Evolutionary conservation across 1,140 invertebrate genomes (phyloP), one percentile per base, ranked within the genome.

Genomic region (Bombus sibiricus): DNA sequence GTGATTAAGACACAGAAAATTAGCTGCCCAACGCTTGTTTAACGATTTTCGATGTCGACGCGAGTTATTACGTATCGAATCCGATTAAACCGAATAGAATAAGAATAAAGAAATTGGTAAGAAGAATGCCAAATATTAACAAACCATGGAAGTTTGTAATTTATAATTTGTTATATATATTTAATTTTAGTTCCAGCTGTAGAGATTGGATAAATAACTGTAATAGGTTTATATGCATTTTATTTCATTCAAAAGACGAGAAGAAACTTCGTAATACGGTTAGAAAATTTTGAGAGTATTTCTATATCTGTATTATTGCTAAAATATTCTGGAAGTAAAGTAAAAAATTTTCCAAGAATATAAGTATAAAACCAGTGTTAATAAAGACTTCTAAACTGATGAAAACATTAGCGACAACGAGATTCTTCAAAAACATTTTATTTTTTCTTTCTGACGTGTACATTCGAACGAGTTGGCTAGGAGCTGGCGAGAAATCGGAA

Each of bases 401-500:
- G 62, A 62, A 41, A n/a, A 72, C 13, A 64, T 18, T 39, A 18
- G 57, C 18, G 47, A 15, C 43, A 34, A 15, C n/a, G 28, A 81
- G 28, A 37, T 12, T 85, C 82, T 78, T 82, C 43, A 39, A 41
- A n/a, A 86, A 74, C 25, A 79, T 47, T n/a, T 18, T 84, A 81
- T 88, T 83, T 80, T 43, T 39, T 41, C 5, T 3, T 72, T 73
- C 57, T 59, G 76, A 73, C 69, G 18, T 66, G 3, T 15, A 13
- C 28, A 8, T n/a, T 34, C 34, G 53, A 88, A 85, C 83, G 72
- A 64, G 47, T n/a, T 62, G 41, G 28, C 43, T 37, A 62, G 43
- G 18, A 53, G 41, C 72, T 28, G 77, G 37, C 73, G 66, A 47
- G 57, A 82, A 86, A 89, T 89, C 87, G 75, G 76, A 64, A 79